phyloP scores from a whole-genome alignment of 2,113 vertebrate species.

The Lipophrys pholis region DNA sequence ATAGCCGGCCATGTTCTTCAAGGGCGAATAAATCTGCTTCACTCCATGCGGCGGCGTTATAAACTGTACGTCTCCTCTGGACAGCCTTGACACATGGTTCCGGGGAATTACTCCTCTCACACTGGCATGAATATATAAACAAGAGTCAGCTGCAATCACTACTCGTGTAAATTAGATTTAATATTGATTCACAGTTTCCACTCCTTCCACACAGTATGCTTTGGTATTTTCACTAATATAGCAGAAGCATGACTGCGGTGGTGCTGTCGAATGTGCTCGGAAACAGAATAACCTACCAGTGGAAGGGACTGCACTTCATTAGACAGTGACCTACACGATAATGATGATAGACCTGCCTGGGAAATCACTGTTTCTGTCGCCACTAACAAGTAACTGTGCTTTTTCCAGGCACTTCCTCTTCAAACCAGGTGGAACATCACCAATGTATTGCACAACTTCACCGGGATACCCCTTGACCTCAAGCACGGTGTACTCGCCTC shows the following conservation, averaged over 20 bases:
- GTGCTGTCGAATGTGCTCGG: conserved; percentile 55
- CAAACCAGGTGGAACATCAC: conserved; percentile 97
- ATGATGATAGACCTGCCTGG: conserved; percentile 10
- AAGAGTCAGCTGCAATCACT: conserved; percentile 67
- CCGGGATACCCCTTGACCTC: conserved; percentile 98
- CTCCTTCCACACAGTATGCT: conserved; percentile 49
- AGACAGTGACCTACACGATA: conserved; percentile 18
- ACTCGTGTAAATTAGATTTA: conserved; percentile 75
- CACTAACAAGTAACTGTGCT: conserved; percentile 16
- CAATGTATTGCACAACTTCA: conserved; percentile 96
- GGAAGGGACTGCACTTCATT: conserved; percentile 34
- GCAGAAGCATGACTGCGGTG: conserved; percentile 56
- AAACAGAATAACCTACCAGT: conserved; percentile 56
- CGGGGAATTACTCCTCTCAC: conserved; percentile 58
- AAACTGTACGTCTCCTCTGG: conserved; percentile 29
- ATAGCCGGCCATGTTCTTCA: conserved; percentile 67
- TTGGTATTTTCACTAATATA: conserved; percentile 35
- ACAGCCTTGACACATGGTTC: conserved; percentile 63
- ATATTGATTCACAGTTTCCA: conserved; percentile 72
- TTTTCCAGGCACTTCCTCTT: conserved; percentile 95
- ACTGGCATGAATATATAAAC: conserved; percentile 70
- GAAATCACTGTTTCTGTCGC: background rate
- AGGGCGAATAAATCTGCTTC: conserved; percentile 61
- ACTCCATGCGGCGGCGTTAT: conserved; percentile 22
- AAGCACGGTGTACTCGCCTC: conserved; percentile 98